Conservation (phyloP, 2,888 invertebrate species). For the Dasysyrphus tricinctus region DNA sequence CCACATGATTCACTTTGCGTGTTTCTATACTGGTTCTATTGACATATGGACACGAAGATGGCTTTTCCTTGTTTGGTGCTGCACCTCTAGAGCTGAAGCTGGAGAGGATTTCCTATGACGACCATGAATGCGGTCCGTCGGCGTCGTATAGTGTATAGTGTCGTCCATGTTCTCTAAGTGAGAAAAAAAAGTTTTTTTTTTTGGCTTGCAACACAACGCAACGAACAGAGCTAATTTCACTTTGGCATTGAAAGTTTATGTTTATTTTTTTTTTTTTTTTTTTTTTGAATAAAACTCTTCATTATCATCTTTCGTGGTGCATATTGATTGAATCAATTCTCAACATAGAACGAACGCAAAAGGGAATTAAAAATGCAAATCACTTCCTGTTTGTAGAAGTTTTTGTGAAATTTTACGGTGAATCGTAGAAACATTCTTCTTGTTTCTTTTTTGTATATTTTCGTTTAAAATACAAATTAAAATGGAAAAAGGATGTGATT, state of each 20-base stretch:
- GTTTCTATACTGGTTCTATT: conserved; percentile 25
- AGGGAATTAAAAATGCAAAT: conserved; percentile 61
- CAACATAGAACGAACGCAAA: neutral
- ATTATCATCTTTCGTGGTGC: neutral
- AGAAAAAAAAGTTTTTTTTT: conserved; percentile 2
- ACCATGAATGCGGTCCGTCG: neutral
- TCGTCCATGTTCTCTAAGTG: conserved; percentile 12
- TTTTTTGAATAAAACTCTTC: neutral
- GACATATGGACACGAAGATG: conserved; percentile 19
- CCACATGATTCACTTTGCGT: conserved; percentile 61
- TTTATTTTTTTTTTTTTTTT: conserved; percentile 7
- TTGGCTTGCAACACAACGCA: conserved; percentile 5
- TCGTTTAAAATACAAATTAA: neutral
- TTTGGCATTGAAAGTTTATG: conserved; percentile 56
- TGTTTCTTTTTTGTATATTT: neutral
- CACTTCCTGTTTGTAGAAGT: conserved; percentile 48
- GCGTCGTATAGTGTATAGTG: neutral
- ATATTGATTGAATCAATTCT: conserved; percentile 40
- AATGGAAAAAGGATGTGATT: conserved; percentile 5
- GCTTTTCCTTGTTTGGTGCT: conserved; percentile 50
- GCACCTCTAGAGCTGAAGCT: neutral
- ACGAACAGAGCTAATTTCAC: conserved; percentile 9
- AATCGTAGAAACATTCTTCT: neutral
- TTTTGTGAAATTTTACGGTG: conserved; percentile 9
- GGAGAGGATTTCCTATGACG: conserved; percentile 25